These are phyloP conservation scores for Agapetus fuscipes DNA, from an alignment of 2,888 invertebrate species.

Conservation along the genomic window DNA sequence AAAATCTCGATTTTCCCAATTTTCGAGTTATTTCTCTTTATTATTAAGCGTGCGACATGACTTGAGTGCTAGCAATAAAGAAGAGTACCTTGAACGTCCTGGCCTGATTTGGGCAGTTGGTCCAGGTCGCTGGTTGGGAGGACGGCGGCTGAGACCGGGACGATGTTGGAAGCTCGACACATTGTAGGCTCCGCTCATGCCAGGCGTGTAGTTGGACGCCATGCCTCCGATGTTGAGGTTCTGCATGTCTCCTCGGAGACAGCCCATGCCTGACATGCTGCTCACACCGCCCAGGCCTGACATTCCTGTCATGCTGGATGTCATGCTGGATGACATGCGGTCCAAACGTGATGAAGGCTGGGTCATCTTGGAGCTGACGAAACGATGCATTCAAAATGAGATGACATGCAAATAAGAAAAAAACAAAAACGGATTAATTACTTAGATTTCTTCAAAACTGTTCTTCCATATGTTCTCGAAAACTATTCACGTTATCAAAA, in stretches of 20 bases:
- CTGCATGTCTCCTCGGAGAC: slow-evolving; percentile 38
- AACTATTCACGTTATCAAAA: too few species aligned
- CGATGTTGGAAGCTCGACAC: slow-evolving; percentile 45
- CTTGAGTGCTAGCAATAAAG: too few species aligned
- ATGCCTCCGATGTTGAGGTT: slow-evolving; percentile 43
- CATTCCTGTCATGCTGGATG: slow-evolving; percentile 45
- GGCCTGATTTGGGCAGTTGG: slow-evolving; percentile 43
- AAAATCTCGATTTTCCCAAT: too few species aligned
- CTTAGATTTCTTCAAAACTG: too few species aligned
- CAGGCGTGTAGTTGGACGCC: slow-evolving; percentile 45
- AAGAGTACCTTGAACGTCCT: slow-evolving; percentile 40
- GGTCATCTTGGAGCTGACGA: slow-evolving; percentile 14
- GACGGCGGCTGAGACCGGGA: slow-evolving; percentile 42
- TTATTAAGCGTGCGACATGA: too few species aligned
- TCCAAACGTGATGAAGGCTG: slow-evolving; percentile 35
- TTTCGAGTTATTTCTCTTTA: too few species aligned
- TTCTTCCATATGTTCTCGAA: too few species aligned
- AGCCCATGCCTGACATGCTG: slow-evolving; percentile 39
- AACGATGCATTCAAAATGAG: neutral
- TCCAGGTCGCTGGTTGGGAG: slow-evolving; percentile 42
- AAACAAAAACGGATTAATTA: too few species aligned
- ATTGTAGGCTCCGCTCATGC: slow-evolving; percentile 42
- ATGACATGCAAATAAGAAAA: neutral
- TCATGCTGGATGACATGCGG: slow-evolving; percentile 45
- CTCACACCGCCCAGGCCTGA: slow-evolving; percentile 38